Evolutionary conservation across 2,797 vertebrate genomes (phyloP), one percentile per base, ranked within the genome.

Genomic region (Danio jaintianensis): DNA sequence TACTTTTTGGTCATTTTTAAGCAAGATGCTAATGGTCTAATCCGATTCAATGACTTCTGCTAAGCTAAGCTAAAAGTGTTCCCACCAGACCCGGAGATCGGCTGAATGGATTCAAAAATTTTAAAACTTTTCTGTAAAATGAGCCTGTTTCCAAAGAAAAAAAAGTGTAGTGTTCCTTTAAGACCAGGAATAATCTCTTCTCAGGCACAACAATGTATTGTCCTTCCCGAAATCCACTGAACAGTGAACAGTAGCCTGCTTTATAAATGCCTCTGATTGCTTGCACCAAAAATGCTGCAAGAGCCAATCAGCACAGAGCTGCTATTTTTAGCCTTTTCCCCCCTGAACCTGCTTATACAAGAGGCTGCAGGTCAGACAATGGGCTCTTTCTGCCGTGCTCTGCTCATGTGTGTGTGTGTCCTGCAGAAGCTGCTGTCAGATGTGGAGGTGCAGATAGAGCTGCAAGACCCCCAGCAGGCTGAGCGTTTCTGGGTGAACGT

Each of bases 381-480:
- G 45, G 22, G 55, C 42, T 77, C 56, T 86, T 66, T 77, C 18
- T 83, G 50, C 52, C 16, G 48, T 43, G 10, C 47, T 75, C 4
- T 75, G 5, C n/a, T 7, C 36, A 45, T 13, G 2, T 52, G 9
- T 13, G 10, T 52, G 7, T 81, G 62, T 40, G 11, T 1, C 69
- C n/a, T 90, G 43, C 93, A 99, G 98, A 97, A 94, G 89, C 91
- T 99, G 66, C 86, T 98, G 84, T 97, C 97, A 20, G 97, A 98
- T 90, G 96, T 99, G 83, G 92, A 94, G 86, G 91, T 99, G 85
- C 93, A 95, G 61, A 95, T 98, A 87, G 94, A 95, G 75, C 91
- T 98, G 85, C 95, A 98, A 89, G 96, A 96, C 91, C 29, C 29
- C 29, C 87, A 91, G 50, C 93, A 94, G 38, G 91, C 93, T 79